Base-by-base conservation (phyloP, 2,888 invertebrate genomes). In the Coremacera marginata region DNA sequence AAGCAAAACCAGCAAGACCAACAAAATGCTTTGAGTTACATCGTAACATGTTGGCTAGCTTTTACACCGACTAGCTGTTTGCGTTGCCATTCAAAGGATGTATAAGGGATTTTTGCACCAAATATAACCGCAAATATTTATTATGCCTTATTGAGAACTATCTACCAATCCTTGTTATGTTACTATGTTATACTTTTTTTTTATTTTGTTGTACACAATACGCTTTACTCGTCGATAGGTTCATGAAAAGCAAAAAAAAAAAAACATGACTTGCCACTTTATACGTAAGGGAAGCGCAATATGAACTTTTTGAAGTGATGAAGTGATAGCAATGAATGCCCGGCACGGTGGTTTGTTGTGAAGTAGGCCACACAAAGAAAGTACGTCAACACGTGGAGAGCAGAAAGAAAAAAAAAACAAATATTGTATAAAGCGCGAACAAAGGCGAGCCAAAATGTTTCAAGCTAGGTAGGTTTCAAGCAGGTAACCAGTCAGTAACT, bases 101-200 rank as follows among this genome's bases (percentile, higher is more conserved):
- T 57, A 37, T 60, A 37, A 65, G 63, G 65, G n/a, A 31, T 51
- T 55, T 60, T 22, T 57, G 77, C 71, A 67, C 68, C 77, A 82
- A 83, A 84, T 82, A 83, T 81, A 72, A 78, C 80, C 80, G 79
- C 82, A 84, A 84, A 84, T 85, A 84, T 84, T 84, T 84, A 83
- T 83, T 82, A 84, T 83, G 80, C 80, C 83, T 77, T 82, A 79
- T 57, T 72, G 67, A 60, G 68, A 62, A 75, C 34, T 78, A 27
- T 77, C 52, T 55, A 60, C 70, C 78, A 77, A 78, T 79, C 77
- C 73, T 80, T 80, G 77, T 75, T 67, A 37, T 16, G 16, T 52
- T 78, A 5, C 31, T 31, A 31, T 31, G 3, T 75, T 72, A 71
- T 52, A 76, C 68, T 72, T 51, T 37, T 65, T 65, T 55, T 34